These are phyloP conservation scores for Malthinus flaveolus DNA, from an alignment of 2,888 invertebrate species.

Conservation along the genomic window DNA sequence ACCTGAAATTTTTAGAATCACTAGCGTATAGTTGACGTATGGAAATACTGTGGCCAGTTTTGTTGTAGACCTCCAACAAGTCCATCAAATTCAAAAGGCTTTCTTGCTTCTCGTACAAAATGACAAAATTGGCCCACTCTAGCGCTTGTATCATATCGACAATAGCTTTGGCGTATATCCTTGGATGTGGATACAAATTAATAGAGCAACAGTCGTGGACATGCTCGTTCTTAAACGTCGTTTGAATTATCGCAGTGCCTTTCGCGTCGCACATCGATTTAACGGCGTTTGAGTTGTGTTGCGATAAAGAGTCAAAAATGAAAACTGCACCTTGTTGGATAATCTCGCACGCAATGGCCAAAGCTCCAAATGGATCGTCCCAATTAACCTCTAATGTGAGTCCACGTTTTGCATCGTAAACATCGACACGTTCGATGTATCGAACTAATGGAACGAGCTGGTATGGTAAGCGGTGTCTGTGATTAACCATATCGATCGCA, in stretches of 20 bases:
- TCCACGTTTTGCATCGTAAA: slow-evolving; percentile 24
- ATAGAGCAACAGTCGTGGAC: slow-evolving; percentile 28
- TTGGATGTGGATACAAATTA: slow-evolving; percentile 14
- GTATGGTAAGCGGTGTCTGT: neutral
- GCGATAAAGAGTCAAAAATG: slow-evolving; percentile 64
- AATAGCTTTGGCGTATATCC: slow-evolving; percentile 57
- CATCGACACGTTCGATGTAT: slow-evolving; percentile 29
- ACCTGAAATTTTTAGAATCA: slow-evolving; percentile 35
- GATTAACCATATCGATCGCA: slow-evolving; percentile 27
- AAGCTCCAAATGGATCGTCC: slow-evolving; percentile 13
- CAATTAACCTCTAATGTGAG: slow-evolving; percentile 12
- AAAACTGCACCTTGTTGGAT: slow-evolving; percentile 56
- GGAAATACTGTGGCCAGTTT: slow-evolving; percentile 47
- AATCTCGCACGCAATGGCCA: slow-evolving; percentile 14
- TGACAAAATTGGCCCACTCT: slow-evolving; percentile 84
- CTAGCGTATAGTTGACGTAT: slow-evolving; percentile 52
- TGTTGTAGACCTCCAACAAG: slow-evolving; percentile 50
- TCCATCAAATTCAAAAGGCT: slow-evolving; percentile 60
- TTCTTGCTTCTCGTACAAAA: slow-evolving; percentile 74
- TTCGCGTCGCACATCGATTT: slow-evolving; percentile 68
- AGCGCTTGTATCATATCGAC: slow-evolving; percentile 71
- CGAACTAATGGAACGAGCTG: slow-evolving; percentile 27
- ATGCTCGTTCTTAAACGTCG: slow-evolving; percentile 58
- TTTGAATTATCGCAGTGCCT: slow-evolving; percentile 69
- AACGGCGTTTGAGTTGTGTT: slow-evolving; percentile 60